Percentiles rank a stretch among this genome's conserved stretches.
phyloP scores from a whole-genome alignment of 2,888 invertebrate genomes.

The Chrysotoxum bicinctum region DNA sequence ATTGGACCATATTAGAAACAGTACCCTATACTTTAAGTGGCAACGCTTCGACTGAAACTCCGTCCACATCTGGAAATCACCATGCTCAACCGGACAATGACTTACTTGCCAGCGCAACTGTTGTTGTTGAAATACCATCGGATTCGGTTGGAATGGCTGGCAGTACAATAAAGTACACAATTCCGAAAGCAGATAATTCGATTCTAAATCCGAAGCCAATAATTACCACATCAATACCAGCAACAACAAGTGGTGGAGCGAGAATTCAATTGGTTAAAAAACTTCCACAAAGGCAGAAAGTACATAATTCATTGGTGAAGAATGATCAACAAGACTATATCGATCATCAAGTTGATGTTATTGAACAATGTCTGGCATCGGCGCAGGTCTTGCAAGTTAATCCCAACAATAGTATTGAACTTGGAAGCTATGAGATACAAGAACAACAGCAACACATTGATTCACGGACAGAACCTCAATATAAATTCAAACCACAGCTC shows the following conservation, averaged over 20 bases:
- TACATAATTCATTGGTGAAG: constrained; percentile 1
- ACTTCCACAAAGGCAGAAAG: background rate
- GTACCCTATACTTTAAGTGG: constrained; percentile 78
- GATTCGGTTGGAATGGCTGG: constrained; percentile 78
- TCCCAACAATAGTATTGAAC: constrained; percentile 21
- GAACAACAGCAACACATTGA: constrained; percentile 24
- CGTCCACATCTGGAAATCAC: constrained; percentile 60
- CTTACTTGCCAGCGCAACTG: constrained; percentile 78
- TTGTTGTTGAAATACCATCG: constrained; percentile 79
- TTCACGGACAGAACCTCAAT: constrained; percentile 38
- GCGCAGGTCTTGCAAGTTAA: constrained; percentile 47
- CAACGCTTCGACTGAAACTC: constrained; percentile 60
- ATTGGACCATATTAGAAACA: constrained; percentile 81
- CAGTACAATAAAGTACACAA: constrained; percentile 79
- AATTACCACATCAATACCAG: constrained; percentile 64
- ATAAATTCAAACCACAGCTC: constrained; percentile 50
- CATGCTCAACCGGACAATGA: constrained; percentile 70
- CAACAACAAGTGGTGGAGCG: constrained; percentile 75
- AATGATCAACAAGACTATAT: constrained; percentile 23
- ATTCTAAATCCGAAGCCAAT: constrained; percentile 62
- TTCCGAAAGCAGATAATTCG: constrained; percentile 75
- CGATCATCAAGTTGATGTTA: constrained; percentile 59
- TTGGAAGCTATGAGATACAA: constrained; percentile 40
- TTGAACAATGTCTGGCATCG: constrained; percentile 59
- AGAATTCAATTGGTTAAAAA: constrained; percentile 80